Evolutionary conservation across 2,888 invertebrate species (phyloP), one percentile per base, ranked within the genome.

Genomic region (Tetropium fuscum): DNA sequence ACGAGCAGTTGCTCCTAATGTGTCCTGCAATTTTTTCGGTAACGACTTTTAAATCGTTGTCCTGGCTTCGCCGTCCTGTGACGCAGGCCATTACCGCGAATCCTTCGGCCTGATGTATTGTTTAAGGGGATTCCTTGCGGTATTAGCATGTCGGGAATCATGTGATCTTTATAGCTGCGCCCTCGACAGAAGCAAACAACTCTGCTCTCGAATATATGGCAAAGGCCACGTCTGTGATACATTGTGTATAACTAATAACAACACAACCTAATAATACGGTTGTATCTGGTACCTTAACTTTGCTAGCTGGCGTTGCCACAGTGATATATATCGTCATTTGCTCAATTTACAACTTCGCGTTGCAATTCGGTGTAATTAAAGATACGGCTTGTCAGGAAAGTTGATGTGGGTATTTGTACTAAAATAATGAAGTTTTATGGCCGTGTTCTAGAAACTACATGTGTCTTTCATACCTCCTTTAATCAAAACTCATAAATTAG

Each of bases 21-120:
- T 78, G 76, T 78, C 74, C 74, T 71, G 75, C 75, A 76, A 76
- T 76, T 74, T 74, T 70, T 71, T n/a, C 73, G 70, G 77, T 78
- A 79, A 79, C 78, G 78, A 78, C 78, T 79, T 79, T 79, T 78
- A 78, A 79, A 79, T 78, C 78, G 78, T 75, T 74, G 75, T 75
- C 74, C 71, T 72, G 71, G 65, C 66, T 68, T 62, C 38, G 51
- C 32, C 34, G 10, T 10, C 25, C 43, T 25, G 18, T 47, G 43
- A 44, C 40, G 34, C 25, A 53, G 36, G 40, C 47, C 48, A 59
- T 57, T 54, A 56, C 43, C 45, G 36, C 44, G 49, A 22, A 40
- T 51, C 45, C 48, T 55, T 19, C 19, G 11, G 45, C 32, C 55
- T 44, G 61, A 59, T 59, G 67, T 63, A 64, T 68, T 66, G 60